Conservation (phyloP, 2,797 vertebrate genomes). For the Crossoptilon crossoptilon region DNA sequence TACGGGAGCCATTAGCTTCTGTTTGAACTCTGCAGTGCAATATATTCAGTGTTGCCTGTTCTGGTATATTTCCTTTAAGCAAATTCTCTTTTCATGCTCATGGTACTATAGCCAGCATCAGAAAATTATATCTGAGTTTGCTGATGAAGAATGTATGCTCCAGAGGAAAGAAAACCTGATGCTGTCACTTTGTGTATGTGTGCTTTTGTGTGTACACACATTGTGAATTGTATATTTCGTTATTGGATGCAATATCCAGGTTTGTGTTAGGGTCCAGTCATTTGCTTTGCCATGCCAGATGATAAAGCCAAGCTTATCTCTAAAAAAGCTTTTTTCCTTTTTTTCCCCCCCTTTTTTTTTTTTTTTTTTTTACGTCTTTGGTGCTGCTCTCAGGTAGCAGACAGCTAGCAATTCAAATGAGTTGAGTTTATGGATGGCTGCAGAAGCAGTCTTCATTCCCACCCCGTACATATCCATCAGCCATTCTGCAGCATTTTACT, state of each 20-base stretch:
- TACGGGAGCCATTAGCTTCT: neutral
- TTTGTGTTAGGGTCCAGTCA: conserved; percentile 14
- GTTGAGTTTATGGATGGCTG: conserved; percentile 72
- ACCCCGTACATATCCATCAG: conserved; percentile 60
- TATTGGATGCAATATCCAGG: neutral
- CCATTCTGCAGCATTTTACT: neutral
- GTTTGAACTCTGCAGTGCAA: neutral
- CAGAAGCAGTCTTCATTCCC: conserved; percentile 53
- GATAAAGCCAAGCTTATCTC: neutral
- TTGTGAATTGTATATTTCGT: neutral
- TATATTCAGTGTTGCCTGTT: neutral
- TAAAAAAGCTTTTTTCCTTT: neutral
- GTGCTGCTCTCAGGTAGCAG: conserved; percentile 25
- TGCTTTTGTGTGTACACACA: neutral
- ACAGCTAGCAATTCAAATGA: conserved; percentile 58
- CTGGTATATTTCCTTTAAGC: neutral
- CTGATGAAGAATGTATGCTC: neutral
- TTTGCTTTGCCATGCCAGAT: conserved; percentile 7
- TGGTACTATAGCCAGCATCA: neutral
- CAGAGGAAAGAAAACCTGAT: neutral
- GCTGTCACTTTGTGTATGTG: neutral
- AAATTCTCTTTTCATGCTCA: neutral
- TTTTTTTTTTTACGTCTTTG: neutral
- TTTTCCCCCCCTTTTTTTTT: too few species aligned
- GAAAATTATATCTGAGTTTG: neutral